Base-by-base conservation (phyloP, 30 jellyfish, hydroid and myxozoan genomes). In the Clytia hemisphaerica region DNA sequence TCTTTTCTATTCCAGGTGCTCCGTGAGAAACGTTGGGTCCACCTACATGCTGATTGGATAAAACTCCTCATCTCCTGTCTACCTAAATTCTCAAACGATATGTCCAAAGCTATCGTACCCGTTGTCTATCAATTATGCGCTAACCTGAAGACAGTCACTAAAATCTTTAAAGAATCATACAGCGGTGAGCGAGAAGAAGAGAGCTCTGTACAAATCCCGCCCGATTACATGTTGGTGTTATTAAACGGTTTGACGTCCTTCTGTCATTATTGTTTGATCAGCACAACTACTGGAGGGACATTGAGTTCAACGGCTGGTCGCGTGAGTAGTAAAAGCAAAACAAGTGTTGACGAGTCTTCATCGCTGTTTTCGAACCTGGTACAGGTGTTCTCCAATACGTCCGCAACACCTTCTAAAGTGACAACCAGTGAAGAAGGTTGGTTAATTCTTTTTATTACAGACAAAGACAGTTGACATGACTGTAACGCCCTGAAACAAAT, bases 321-420 rank as follows among this genome's bases (percentile, higher is more conserved):
- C 45, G 61, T 30, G 76, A 54, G 64, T 16, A 61, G 83, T 48
- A 61, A 60, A 48, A 35, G 73, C 5, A 45, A 57, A 31, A 61
- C 26, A 19, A 77, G 36, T 34, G 30, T 26, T 18, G 80, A 67
- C 33, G 94, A 78, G 46, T 59, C 65, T 42, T 58, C 94, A 15
- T 79, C 93, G 5, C 67, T 86, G 53, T 78, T 86, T 33, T 71
- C 86, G 10, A 86, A 83, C 76, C 91, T 86, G 28, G 92, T 79
- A 37, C 93, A 86, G 53, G 96, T 79, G 65, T 86, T 86, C 59
- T 86, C 96, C 22, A 61, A 67, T 21, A 22, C 88, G 2, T 92
- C 80, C 40, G 49, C 68, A 15, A 40, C 86, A 32, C 87, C 90
- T 25, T 42, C 76, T 37, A 75, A 78, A 54, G 48, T 67, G 33